Conservation (phyloP, 2,113 vertebrate species). For the Microtus montanus region DNA sequence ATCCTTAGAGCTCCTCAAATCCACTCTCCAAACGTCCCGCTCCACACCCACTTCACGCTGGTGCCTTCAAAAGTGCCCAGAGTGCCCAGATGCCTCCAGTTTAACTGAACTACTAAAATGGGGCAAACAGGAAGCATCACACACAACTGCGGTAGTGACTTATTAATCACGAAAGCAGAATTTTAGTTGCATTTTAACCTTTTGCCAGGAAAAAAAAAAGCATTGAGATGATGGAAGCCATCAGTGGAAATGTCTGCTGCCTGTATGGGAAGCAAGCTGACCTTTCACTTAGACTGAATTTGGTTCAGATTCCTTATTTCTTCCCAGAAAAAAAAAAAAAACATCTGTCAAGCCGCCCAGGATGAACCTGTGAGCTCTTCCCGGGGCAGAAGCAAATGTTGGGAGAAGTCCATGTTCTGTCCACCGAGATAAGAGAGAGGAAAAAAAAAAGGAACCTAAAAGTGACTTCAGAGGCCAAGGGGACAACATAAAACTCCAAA, state of each 20-base stretch:
- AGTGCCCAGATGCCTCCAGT: conserved; percentile 75
- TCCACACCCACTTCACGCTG: conserved; percentile 64
- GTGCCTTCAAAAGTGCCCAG: conserved; percentile 49
- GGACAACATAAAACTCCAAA: background rate
- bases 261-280: background rate
- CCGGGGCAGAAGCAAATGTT: background rate
- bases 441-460: conserved; percentile 60
- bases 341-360: background rate
- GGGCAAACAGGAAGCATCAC: conserved; percentile 85
- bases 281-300: conserved; percentile 41
- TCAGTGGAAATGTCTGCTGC: background rate
- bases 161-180: conserved; percentile 84
- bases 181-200: conserved; percentile 80
- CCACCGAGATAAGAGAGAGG: conserved; percentile 53
- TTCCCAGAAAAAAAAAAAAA: background rate
- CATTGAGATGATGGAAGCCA: conserved; percentile 23
- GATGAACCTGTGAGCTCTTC: conserved; percentile 55
- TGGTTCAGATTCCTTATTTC: conserved; percentile 25
- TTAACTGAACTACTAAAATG: conserved; percentile 79
- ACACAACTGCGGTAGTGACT: conserved; percentile 83
- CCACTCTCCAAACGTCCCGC: conserved; percentile 47
- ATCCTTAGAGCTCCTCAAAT: background rate
- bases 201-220: conserved; percentile 70
- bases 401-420: conserved; percentile 25
- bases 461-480: conserved; percentile 60